Evolutionary conservation across 2,888 invertebrate genomes (phyloP).

Genomic region (Standfussiana lucernea): DNA sequence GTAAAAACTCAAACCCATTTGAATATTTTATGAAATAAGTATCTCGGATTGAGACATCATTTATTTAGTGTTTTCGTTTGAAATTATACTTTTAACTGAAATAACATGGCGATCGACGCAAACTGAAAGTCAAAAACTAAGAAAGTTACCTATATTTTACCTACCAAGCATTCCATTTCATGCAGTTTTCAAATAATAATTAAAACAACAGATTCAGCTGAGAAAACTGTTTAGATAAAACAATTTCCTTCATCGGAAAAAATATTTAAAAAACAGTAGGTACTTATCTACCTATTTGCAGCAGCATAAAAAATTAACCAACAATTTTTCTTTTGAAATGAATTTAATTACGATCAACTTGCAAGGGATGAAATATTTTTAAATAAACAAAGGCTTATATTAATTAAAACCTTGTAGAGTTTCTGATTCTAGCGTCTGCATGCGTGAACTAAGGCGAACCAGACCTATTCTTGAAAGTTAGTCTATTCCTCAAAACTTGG

Average conservation of each 20-base stretch:
- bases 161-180: not conserved
- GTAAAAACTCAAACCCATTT: not conserved
- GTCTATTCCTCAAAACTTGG: not conserved
- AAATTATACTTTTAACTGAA: not conserved
- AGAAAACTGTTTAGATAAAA: conserved; percentile 1
- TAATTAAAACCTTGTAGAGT: conserved; percentile 27
- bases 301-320: not conserved
- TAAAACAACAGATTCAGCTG: not conserved
- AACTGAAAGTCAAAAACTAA: not conserved
- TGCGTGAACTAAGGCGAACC: not conserved
- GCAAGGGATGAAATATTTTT: not conserved
- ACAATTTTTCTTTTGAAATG: not conserved
- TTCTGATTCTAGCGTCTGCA: not conserved
- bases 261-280: not conserved
- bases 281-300: not conserved
- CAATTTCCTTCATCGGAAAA: not conserved
- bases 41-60: not conserved
- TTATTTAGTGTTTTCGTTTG: not conserved
- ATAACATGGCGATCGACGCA: not conserved
- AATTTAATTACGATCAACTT: not conserved
- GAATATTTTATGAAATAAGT: conserved; percentile 1
- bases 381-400: conserved; percentile 7
- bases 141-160: not conserved
- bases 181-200: not conserved
- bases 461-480: not conserved